phyloP scores from a whole-genome alignment of 2,797 vertebrate genomes.

The Gobio occitaniae region DNA sequence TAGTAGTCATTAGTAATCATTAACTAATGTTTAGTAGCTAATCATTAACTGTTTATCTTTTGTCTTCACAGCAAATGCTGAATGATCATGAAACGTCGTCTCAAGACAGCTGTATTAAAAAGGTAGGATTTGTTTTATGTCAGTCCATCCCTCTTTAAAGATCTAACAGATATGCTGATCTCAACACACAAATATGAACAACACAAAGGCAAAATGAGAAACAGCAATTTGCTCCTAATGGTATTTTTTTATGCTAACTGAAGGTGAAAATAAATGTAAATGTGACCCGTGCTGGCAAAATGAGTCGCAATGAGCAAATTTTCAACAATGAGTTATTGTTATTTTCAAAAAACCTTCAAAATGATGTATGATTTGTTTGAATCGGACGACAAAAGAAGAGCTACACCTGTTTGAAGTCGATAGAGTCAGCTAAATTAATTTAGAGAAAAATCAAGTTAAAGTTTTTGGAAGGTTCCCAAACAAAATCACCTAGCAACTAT shows the following conservation, averaged over 20 bases:
- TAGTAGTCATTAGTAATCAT: slow-evolving; percentile 8
- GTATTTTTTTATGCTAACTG: not conserved
- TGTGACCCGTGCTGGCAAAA: too few relatives aligned
- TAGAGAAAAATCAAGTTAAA: too few relatives aligned
- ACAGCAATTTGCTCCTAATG: too few relatives aligned
- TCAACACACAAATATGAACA: not conserved
- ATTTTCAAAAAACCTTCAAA: too few relatives aligned
- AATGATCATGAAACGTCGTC: slow-evolving; percentile 86
- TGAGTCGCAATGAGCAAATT: not conserved
- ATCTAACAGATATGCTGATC: not conserved
- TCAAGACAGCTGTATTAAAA: slow-evolving; percentile 89
- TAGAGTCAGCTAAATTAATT: too few relatives aligned
- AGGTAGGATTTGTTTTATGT: slow-evolving; percentile 80
- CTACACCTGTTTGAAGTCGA: too few relatives aligned
- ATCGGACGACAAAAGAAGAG: too few relatives aligned
- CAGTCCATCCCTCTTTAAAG: not conserved
- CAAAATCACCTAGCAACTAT: too few relatives aligned
- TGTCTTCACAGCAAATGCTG: slow-evolving; percentile 83
- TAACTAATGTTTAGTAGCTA: slow-evolving; percentile 13
- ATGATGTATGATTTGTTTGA: too few relatives aligned
- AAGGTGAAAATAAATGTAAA: not conserved
- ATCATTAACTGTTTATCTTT: slow-evolving; percentile 44
- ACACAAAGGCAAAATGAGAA: not conserved
- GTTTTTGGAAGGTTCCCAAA: too few relatives aligned
- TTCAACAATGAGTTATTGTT: too few relatives aligned